Evolutionary conservation across 2,797 vertebrate species (phyloP).

Genomic region (Hafferia zeledoni): DNA sequence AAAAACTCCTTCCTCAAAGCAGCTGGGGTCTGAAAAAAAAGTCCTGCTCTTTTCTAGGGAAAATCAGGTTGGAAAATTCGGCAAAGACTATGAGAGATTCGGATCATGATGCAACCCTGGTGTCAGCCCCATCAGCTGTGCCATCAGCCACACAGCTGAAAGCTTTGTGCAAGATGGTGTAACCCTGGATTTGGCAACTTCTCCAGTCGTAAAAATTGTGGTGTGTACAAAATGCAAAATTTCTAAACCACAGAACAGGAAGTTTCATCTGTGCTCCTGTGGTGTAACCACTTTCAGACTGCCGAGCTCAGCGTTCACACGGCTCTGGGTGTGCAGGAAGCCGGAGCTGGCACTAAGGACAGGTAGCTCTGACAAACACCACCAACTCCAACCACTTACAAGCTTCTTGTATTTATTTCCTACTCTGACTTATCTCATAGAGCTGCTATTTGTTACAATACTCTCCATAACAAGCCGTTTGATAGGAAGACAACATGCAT

Average conservation of each 20-base stretch:
- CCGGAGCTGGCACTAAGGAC: neutral
- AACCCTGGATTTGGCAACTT: constrained; percentile 15
- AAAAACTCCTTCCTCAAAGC: neutral
- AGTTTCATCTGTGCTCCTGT: constrained; percentile 17
- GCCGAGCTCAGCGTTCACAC: constrained; percentile 16
- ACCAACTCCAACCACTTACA: neutral
- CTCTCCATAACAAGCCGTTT: neutral
- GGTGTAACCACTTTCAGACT: constrained; percentile 47
- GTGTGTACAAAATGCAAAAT: constrained; percentile 39
- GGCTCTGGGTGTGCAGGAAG: neutral
- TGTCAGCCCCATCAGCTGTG: neutral
- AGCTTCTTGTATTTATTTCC: neutral
- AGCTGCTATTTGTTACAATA: neutral
- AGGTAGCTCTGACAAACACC: neutral
- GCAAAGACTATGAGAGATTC: neutral
- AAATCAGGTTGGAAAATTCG: neutral
- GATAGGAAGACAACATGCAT: fast-evolving
- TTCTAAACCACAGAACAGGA: constrained; percentile 68
- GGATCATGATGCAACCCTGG: neutral
- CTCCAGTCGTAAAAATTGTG: neutral
- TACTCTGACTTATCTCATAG: neutral
- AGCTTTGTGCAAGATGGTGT: neutral
- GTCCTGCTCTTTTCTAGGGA: neutral
- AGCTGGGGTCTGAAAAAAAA: neutral
- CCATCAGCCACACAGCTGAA: neutral